These are phyloP conservation scores for Herpailurus yagouaroundi DNA, from an alignment of 2,113 vertebrate genomes.

Conservation along the genomic window DNA sequence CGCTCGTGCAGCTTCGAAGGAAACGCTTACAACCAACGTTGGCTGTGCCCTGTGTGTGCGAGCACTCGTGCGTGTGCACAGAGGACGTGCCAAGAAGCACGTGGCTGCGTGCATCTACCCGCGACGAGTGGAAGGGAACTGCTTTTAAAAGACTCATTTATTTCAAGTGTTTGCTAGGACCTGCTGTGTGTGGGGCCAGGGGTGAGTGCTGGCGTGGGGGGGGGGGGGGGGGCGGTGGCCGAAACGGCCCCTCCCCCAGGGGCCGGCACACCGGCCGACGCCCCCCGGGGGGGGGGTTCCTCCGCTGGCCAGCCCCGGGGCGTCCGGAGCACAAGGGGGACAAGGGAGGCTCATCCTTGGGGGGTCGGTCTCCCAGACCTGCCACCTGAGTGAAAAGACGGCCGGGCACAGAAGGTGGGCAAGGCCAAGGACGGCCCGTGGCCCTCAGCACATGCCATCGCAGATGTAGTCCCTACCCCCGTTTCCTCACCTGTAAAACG, in stretches of 20 bases:
- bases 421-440: accelerated
- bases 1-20: background rate
- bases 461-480: background rate
- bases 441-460: accelerated
- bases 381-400: too few species aligned
- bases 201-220: accelerated
- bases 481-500: background rate
- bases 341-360: too few species aligned
- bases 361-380: background rate
- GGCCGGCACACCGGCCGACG: background rate
- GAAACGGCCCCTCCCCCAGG: background rate
- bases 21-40: accelerated
- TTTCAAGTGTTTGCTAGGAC: background rate
- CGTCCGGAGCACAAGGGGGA: accelerated
- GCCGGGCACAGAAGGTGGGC: background rate
- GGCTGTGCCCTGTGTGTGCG: accelerated
- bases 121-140: accelerated
- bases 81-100: accelerated
- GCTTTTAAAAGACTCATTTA: background rate
- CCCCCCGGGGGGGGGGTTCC: accelerated
- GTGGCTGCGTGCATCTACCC: background rate
- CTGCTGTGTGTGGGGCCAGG: background rate
- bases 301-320: accelerated
- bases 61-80: accelerated
- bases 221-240: background rate